A percentile compares a stretch with the other conserved stretches of the same genome.
Evolutionary conservation across 2,888 invertebrate genomes (phyloP).

Genomic region (Caenorhabditis macrosperma): DNA sequence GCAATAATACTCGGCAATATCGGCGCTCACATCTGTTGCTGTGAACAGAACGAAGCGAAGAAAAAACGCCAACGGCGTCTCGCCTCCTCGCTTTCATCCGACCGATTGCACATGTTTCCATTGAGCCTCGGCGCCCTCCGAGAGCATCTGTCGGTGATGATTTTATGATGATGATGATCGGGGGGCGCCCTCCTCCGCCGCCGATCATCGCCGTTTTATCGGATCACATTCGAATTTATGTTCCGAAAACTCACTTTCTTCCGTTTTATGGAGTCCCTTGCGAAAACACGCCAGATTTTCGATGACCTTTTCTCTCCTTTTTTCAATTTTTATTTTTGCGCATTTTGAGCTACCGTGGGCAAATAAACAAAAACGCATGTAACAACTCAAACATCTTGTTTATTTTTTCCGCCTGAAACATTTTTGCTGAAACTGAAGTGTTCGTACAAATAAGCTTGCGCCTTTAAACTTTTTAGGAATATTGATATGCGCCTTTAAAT

Average conservation of each 20-base stretch:
- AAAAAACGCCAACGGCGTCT: neutral
- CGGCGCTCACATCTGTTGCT: conserved; percentile 49
- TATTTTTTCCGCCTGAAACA: too few relatives aligned
- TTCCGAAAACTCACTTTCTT: neutral
- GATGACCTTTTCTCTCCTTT: too few relatives aligned
- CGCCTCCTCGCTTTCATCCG: neutral
- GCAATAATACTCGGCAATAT: conserved; percentile 31
- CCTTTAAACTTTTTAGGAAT: too few relatives aligned
- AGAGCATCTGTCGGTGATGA: conserved; percentile 51
- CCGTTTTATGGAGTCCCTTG: neutral
- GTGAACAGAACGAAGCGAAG: conserved; percentile 1
- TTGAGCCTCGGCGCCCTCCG: neutral
- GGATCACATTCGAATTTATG: conserved; percentile 1
- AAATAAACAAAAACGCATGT: too few relatives aligned
- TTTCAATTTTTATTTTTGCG: neutral
- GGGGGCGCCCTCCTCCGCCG: too few relatives aligned
- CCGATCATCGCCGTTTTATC: neutral
- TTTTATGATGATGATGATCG: conserved; percentile 42
- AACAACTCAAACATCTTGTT: too few relatives aligned
- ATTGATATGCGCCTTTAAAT: too few relatives aligned
- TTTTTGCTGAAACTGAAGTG: too few relatives aligned
- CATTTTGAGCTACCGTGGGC: too few relatives aligned
- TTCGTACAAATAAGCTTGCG: too few relatives aligned
- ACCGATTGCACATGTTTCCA: conserved; percentile 46
- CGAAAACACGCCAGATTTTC: neutral